A percentile compares a stretch with the other conserved stretches of the same genome.
Evolutionary conservation across 1,140 invertebrate genomes (phyloP).

Genomic region (Pectinophora gossypiella): DNA sequence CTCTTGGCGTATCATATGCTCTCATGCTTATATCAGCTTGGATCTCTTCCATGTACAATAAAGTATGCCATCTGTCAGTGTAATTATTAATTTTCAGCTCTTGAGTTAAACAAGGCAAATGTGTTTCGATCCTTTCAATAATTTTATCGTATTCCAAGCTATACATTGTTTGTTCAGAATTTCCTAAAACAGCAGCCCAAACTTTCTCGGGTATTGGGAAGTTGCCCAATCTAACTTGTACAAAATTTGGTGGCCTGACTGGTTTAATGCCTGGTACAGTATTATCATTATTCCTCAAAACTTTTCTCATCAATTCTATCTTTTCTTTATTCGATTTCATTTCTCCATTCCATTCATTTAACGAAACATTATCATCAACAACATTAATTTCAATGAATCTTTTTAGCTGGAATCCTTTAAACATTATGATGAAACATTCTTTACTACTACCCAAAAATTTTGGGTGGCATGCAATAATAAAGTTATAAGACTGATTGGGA

Average conservation of each 20-base stretch:
- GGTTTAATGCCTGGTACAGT: conserved; percentile 77
- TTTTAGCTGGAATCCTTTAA: conserved; percentile 58
- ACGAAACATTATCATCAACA: conserved; percentile 24
- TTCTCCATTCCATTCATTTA: conserved; percentile 10
- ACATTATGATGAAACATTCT: conserved; percentile 52
- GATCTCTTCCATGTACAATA: conserved; percentile 89
- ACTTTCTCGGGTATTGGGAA: conserved; percentile 78
- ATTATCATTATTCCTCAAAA: conserved; percentile 39
- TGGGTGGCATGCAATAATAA: conserved; percentile 51
- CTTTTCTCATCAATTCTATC: conserved; percentile 35
- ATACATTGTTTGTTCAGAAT: conserved; percentile 46
- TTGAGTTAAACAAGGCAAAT: conserved; percentile 70
- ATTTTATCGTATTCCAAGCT: conserved; percentile 45
- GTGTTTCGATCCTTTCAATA: conserved; percentile 44
- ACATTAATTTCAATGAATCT: conserved; percentile 54
- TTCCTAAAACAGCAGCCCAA: conserved; percentile 68
- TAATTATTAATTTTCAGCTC: conserved; percentile 77
- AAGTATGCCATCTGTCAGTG: conserved; percentile 79
- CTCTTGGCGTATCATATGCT: conserved; percentile 82
- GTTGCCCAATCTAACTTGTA: conserved; percentile 63
- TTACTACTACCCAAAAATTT: conserved; percentile 54
- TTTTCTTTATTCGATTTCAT: conserved; percentile 21
- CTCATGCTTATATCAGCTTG: conserved; percentile 79
- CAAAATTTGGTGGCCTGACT: conserved; percentile 75
- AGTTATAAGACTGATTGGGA: conserved; percentile 35